phyloP scores from a whole-genome alignment of 2,888 invertebrate genomes.

The Halictus ligatus region DNA sequence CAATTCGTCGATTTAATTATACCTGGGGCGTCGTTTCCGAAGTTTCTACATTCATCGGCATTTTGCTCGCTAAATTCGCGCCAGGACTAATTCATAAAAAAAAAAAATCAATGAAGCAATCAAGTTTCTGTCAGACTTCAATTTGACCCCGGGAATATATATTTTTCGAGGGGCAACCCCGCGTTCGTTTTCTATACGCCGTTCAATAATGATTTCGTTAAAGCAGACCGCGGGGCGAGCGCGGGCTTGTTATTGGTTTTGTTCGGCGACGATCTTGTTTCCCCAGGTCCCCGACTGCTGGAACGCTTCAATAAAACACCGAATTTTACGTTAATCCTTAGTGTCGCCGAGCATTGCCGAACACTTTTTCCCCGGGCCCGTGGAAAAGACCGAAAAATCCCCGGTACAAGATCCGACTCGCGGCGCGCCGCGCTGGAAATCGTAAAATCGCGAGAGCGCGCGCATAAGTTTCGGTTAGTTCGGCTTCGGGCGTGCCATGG shows the following conservation, averaged over 20 bases:
- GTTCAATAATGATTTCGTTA: constrained; percentile 11
- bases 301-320: constrained; percentile 9
- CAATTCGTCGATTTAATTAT: constrained; percentile 5
- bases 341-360: background rate
- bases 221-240: background rate
- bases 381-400: constrained; percentile 20
- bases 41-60: background rate
- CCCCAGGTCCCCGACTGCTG: background rate
- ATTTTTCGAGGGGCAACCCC: background rate
- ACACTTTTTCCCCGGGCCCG: background rate
- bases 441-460: constrained; percentile 36
- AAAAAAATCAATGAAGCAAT: constrained; percentile 20
- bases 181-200: background rate
- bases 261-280: constrained; percentile 10
- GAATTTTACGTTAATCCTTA: constrained; percentile 36
- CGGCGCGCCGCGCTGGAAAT: constrained; percentile 20
- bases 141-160: background rate
- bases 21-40: background rate
- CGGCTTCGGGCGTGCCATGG: constrained; percentile 17
- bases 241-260: constrained; percentile 24
- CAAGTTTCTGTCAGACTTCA: constrained; percentile 1
- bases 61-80: background rate
- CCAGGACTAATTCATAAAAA: constrained; percentile 2
- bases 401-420: background rate
- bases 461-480: constrained; percentile 36